phyloP scores from a whole-genome alignment of 2,888 invertebrate species.

The Thereva unica region DNA sequence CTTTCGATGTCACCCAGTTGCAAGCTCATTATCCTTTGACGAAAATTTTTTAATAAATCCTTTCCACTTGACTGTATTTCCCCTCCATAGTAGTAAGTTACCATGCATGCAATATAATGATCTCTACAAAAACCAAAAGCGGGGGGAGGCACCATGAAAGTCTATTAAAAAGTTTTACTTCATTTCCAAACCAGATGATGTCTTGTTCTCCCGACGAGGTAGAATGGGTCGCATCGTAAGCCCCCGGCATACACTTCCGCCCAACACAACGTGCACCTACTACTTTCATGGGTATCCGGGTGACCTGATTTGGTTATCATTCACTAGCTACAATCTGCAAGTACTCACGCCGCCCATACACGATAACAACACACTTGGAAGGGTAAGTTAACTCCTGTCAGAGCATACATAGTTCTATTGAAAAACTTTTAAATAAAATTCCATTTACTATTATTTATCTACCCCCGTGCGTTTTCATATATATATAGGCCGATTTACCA shows the following conservation, averaged over 20 bases:
- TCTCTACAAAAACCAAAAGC: not conserved
- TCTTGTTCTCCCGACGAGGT: conserved; percentile 63
- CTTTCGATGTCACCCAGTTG: too few species aligned
- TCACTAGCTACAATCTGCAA: conserved; percentile 81
- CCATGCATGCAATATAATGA: conserved; percentile 17
- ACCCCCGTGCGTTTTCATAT: not conserved
- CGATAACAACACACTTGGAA: conserved; percentile 60
- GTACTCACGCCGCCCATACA: conserved; percentile 68
- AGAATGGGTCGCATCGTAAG: conserved; percentile 75
- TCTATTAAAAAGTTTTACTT: conserved; percentile 34
- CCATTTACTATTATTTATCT: conserved; percentile 39
- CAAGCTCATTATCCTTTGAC: not conserved
- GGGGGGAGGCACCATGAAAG: conserved; percentile 10
- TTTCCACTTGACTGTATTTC: conserved; percentile 2
- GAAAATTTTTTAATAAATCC: conserved; percentile 15
- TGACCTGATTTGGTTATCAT: conserved; percentile 85
- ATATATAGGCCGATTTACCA: conserved; percentile 55
- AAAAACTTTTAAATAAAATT: conserved; percentile 33
- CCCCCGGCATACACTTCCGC: conserved; percentile 82
- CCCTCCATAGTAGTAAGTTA: conserved; percentile 3
- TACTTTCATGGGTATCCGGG: conserved; percentile 78
- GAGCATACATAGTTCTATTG: too few species aligned
- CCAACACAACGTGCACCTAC: conserved; percentile 85
- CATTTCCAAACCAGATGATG: conserved; percentile 55
- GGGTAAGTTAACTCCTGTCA: conserved; percentile 51